Percentiles rank a stretch among this genome's conserved stretches.
These are phyloP conservation scores for Drosophila oshimai DNA, from an alignment of 1,140 invertebrate genomes.

Conservation along the genomic window DNA sequence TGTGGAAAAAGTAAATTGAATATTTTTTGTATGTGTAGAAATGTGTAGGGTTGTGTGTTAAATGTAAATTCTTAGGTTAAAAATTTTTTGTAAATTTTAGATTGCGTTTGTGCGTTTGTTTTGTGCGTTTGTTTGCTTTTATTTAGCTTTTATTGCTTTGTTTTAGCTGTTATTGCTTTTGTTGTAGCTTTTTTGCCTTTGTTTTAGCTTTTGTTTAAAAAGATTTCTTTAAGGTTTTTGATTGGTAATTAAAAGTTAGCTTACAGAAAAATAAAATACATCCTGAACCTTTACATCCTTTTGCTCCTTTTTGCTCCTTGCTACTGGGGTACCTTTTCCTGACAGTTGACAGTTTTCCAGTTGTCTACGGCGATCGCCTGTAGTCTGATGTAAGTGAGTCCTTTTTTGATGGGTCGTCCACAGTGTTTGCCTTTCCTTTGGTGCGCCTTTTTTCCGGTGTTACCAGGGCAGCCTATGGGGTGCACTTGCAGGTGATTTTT, in stretches of 20 bases:
- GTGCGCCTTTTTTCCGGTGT: too few relatives aligned
- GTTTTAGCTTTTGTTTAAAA: too few relatives aligned
- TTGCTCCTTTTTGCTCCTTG: background rate
- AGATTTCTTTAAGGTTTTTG: background rate
- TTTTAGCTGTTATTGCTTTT: too few relatives aligned
- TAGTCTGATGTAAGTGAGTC: background rate
- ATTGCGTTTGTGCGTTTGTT: background rate
- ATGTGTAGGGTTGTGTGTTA: background rate
- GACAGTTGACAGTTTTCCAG: background rate
- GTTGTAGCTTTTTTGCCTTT: too few relatives aligned
- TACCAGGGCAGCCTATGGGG: background rate
- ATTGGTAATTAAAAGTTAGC: background rate
- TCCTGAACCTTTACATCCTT: background rate
- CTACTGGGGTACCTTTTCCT: background rate
- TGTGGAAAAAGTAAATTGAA: too few relatives aligned
- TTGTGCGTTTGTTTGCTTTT: background rate
- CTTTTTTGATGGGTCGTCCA: background rate
- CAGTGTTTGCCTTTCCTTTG: background rate
- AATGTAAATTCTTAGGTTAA: background rate
- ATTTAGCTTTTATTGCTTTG: too few relatives aligned
- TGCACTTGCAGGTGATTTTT: background rate
- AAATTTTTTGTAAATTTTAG: background rate
- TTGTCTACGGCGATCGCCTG: background rate
- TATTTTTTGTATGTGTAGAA: too few relatives aligned
- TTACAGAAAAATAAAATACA: background rate